A percentile compares a stretch with the other conserved stretches of the same genome.
Conservation (phyloP, 23 tunicate species). For the Halocynthia roretzi region DNA sequence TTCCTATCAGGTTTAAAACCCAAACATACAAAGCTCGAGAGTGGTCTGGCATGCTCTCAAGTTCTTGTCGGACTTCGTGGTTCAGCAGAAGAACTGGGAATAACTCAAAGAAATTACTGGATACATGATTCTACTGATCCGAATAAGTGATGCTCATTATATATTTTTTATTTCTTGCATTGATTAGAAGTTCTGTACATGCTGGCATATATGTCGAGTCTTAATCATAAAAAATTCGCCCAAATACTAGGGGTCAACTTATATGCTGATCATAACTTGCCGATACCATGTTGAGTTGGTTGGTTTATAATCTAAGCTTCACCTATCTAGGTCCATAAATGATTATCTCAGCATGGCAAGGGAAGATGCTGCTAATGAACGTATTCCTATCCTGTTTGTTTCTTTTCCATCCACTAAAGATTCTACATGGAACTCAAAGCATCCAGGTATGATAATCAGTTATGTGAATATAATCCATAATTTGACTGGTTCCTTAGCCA, state of each 20-base stretch:
- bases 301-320: not conserved
- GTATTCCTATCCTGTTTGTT: constrained; percentile 17
- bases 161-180: no score
- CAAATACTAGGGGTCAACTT: no score
- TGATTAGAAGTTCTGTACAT: no score
- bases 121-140: not conserved
- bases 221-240: no score
- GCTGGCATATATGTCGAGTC: no score
- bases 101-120: constrained; percentile 20
- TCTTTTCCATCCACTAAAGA: constrained; percentile 95
- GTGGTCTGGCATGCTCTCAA: constrained; percentile 15
- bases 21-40: constrained; percentile 9
- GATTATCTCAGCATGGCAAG: constrained; percentile 5
- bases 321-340: constrained; percentile 5
- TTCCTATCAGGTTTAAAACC: constrained; percentile 5
- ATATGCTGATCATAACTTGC: no score
- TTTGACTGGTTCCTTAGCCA: no score
- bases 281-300: no score
- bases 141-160: not conserved
- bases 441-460: constrained; percentile 38
- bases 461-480: no score
- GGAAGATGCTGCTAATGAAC: constrained; percentile 21
- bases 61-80: constrained; percentile 17
- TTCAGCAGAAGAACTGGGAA: constrained; percentile 18
- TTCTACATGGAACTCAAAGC: constrained; percentile 55